Evolutionary conservation across 2,113 vertebrate species (phyloP).

Genomic region (Potamarius usumacintae): DNA sequence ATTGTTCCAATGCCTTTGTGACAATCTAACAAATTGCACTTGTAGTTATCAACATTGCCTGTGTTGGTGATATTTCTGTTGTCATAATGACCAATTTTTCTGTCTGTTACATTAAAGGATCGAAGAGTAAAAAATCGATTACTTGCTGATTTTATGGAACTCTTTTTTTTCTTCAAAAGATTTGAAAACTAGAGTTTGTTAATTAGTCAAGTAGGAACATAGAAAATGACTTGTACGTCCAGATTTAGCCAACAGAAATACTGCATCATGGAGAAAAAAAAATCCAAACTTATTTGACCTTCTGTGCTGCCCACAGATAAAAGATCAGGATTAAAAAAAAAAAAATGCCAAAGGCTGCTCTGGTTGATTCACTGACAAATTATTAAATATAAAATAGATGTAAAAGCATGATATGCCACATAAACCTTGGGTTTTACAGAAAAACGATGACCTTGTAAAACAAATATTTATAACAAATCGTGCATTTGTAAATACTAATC

Average conservation of each 20-base stretch:
- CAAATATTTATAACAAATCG: not conserved
- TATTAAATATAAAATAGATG: not conserved
- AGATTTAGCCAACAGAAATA: not conserved
- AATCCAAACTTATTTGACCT: not conserved
- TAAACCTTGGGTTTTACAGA: not conserved
- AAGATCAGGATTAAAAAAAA: not conserved
- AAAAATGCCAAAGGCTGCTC: not conserved
- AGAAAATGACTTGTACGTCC: not conserved
- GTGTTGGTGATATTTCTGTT: slow-evolving; percentile 7
- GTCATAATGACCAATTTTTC: not conserved
- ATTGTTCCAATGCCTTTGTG: slow-evolving; percentile 25
- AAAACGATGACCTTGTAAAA: not conserved
- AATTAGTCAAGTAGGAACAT: not conserved
- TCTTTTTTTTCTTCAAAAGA: not conserved
- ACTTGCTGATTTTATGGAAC: not conserved
- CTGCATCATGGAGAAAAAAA: not conserved
- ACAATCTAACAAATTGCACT: slow-evolving; percentile 31
- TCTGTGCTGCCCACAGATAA: not conserved
- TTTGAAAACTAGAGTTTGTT: not conserved
- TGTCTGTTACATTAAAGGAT: slow-evolving; percentile 14
- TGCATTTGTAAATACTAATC: not conserved
- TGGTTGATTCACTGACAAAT: not conserved
- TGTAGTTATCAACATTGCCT: slow-evolving; percentile 13
- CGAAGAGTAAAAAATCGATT: not conserved
- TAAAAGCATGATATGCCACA: not conserved